Base-by-base conservation (phyloP, 1,140 invertebrate species). In the Drosophila kohkoa region DNA sequence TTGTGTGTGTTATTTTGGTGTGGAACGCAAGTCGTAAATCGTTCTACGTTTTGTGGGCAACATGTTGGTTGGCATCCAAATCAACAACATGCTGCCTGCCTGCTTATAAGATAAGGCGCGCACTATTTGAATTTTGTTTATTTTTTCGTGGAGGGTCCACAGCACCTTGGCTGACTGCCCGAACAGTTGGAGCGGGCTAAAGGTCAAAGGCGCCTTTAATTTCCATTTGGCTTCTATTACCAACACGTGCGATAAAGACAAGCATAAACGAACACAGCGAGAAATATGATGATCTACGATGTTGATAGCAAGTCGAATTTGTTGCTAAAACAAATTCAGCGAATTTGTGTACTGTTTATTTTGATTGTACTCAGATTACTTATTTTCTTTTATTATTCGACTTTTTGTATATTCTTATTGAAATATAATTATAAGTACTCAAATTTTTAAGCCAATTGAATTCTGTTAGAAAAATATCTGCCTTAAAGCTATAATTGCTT, bases 101-200 rank as follows among this genome's bases (percentile, higher is more conserved):
- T 20, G 20, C 20, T 20, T 20, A 20, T 0, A 7, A 81, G 82
- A 87, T 87, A 87, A 82, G 68, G 76, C 73, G 77, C 77, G 77
- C 77, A 46, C 52, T 88, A 83, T 88, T 87, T 77, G 63, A 75
- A 77, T 75, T 82, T 82, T 82, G 68, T 63, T 85, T 79, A 75
- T 75, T 75, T 75, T 25, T 25, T 25, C 20, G 45, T 35, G 48
- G 51, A 51, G 35, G 25, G 20, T 8, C 46, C 15, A 25, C 8
- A 20, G 20, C 38, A 49, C 10, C 20, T 41, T 25, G 32, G 35
- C 49, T 25, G 51, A 4, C 28, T 15, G 32, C 32, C 32, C 8
- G 8, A 10, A 38, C 30, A 43, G 16, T 15, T 32, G 35, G 20
- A 25, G 3, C 20, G 20, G 46, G 60, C 32, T 57, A 70, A 75